Percentiles rank a stretch among this genome's conserved stretches.
Conservation (phyloP, 2,797 vertebrate species). For the Perodicticus potto region DNA sequence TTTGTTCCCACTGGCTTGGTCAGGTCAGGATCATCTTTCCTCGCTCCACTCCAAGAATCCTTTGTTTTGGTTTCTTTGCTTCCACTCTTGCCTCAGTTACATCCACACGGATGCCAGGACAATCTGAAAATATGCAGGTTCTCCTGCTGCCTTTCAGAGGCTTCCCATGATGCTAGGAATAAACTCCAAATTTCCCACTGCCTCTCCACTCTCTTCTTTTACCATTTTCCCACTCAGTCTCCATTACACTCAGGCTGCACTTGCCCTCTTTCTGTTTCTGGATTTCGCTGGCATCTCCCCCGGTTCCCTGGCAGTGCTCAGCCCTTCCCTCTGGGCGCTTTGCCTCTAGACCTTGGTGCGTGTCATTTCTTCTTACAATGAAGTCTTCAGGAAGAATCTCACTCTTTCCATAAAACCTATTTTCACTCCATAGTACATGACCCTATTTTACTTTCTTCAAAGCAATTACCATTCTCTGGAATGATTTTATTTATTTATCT, state of each 20-base stretch:
- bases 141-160: neutral
- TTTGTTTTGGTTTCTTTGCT: neutral
- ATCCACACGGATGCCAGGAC: neutral
- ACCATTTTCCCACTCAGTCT: neutral
- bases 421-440: neutral
- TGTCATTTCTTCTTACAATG: neutral
- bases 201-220: neutral
- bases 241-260: neutral
- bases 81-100: neutral
- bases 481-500: constrained; percentile 32
- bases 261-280: neutral
- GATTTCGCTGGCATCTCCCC: neutral
- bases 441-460: neutral
- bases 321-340: neutral
- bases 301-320: neutral
- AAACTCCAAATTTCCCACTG: neutral
- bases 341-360: neutral
- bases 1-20: too few species aligned
- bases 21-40: neutral
- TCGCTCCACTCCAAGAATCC: neutral
- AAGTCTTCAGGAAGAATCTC: neutral
- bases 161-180: neutral
- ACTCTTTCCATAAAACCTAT: neutral
- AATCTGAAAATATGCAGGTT: neutral
- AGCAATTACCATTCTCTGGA: neutral